Base-by-base conservation (phyloP, 1,140 invertebrate genomes). In the Drosophila auraria region DNA sequence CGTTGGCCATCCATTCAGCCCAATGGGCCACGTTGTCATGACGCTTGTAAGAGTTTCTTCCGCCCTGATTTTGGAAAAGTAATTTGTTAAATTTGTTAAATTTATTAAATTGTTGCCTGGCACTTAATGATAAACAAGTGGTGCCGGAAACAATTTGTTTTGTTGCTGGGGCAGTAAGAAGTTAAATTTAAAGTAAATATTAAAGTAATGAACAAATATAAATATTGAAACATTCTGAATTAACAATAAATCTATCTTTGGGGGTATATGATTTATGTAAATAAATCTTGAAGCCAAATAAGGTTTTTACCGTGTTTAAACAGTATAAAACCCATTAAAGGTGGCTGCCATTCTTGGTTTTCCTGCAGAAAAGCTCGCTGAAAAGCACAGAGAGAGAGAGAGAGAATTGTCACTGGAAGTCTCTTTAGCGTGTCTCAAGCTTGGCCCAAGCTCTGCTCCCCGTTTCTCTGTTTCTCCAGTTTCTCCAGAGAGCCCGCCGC, bases 361-460 rank as follows among this genome's bases (percentile, higher is more conserved):
- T 78, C 68, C 74, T 47, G 40, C 47, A 38, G 70, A 83, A 84
- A 87, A 84, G 82, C 82, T 84, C 53, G 9, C 56, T 40, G 36
- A 57, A 86, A 84, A 84, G 82, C 82, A 87, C 82, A 82, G 68
- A 65, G 68, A 65, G 82, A 82, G 68, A 65, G 68, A 65, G 82
- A 73, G 68, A 74, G 78, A 78, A 70, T 50, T 69, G 40, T 64
- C 63, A 23, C 30, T 66, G 38, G 11, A 15, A 63, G 42, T 49
- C 59, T 65, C 51, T n/a, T 42, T 12, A 5, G 36, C 12, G 5
- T 60, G 42, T 63, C 59, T 64, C 50, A 56, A 73, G 56, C 54
- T 70, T 45, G 64, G 27, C 36, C 20, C 49, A 45, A 77, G 56
- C 62, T 68, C 56, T 30, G 30, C 33, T 33, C n/a, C 27, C 27